Evolutionary conservation across 2,888 invertebrate genomes (phyloP), one percentile per base, ranked within the genome.

Genomic region (Euplagia quadripunctaria): DNA sequence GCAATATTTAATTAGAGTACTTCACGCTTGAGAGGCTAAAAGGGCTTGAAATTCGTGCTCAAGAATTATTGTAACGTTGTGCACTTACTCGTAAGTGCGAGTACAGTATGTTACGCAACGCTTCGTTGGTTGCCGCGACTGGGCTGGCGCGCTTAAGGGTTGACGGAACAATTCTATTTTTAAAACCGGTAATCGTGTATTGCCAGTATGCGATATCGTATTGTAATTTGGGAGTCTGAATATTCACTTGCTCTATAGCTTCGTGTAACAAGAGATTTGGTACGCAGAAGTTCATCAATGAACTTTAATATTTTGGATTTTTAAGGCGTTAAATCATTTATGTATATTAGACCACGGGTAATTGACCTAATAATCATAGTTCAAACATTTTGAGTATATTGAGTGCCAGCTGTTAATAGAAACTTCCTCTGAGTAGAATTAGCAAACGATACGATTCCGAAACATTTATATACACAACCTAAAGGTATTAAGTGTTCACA

Each of bases 1-100:
- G 84, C 78, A 64, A 77, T 85, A 85, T 85, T 84, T 84, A 85
- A 84, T 84, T 84, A 84, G 81, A 85, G 77, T 77, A 82, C 84
- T 84, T 82, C 79, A 84, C 79, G 86, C 82, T 84, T 68, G 70
- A 66, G 64, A 68, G 68, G 79, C 76, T 85, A 82, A 84, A 82
- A 85, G 85, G 77, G 71, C 84, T 77, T 72, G 72, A 75, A 76
- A 82, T 78, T 79, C 78, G 71, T 82, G 79, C 70, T 82, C 20
- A 77, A 79, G 78, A 82, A 76, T 84, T 84, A 84, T 84, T 83
- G 77, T 84, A 79, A 84, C 82, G 76, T 84, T 74, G 77, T 73
- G 78, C 79, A 80, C 79, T 84, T 84, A 83, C 70, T 78, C 75
- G 68, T 75, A 82, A 79, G 80, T 78, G 49, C 68, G 73, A 78